phyloP scores from a whole-genome alignment of 2,113 vertebrate species.

The Rattus norvegicus region GRCr8 NC_086032.1:38594501-38595000 shows the following conservation, averaged over 20 bases:
- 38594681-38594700: neutral
- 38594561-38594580: neutral
- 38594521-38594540: neutral
- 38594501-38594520: neutral
- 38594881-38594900: neutral
- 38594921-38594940: neutral
- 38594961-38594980: neutral
- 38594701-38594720: neutral
- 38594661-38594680: neutral
- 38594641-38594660: neutral
- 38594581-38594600: neutral
- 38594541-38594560: neutral
- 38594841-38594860: neutral
- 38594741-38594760: neutral
- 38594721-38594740: neutral
- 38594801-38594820: neutral
- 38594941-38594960: neutral
- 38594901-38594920: neutral
- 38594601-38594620: neutral
- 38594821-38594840: neutral
- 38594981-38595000: neutral
- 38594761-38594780: neutral
- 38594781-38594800: neutral
- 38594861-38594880: neutral
- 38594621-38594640: neutral